Evolutionary conservation across 2,797 vertebrate species (phyloP).

Genomic region (Poeciliopsis paucimaculata): DNA sequence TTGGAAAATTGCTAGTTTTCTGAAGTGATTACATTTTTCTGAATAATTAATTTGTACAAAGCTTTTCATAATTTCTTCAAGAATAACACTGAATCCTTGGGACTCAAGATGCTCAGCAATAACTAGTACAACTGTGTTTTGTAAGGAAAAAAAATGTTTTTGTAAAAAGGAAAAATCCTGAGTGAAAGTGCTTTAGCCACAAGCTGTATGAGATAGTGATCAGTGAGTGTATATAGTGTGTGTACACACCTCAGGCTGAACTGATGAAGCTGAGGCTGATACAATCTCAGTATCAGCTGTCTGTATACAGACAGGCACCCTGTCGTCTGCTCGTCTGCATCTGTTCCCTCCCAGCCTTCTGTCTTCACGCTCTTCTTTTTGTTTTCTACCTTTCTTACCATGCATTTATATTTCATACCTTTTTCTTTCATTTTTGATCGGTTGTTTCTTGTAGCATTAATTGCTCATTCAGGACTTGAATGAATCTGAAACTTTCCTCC

Average conservation of each 20-base stretch:
- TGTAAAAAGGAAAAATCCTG: not conserved
- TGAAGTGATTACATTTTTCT: not conserved
- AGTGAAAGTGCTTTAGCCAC: slow-evolving; percentile 35
- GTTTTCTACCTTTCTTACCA: not conserved
- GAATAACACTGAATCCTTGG: not conserved
- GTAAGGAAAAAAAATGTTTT: not conserved
- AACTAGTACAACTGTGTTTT: not conserved
- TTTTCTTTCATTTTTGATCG: too few relatives aligned
- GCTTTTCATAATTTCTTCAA: not conserved
- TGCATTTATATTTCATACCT: not conserved
- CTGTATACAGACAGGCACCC: slow-evolving; percentile 18
- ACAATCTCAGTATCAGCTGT: slow-evolving; percentile 46
- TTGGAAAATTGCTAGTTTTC: not conserved
- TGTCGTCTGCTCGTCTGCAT: slow-evolving; percentile 27
- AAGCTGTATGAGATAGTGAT: slow-evolving; percentile 47
- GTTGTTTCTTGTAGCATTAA: too few relatives aligned
- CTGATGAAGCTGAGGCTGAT: slow-evolving; percentile 52
- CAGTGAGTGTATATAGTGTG: slow-evolving; percentile 28
- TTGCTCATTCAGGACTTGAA: too few relatives aligned
- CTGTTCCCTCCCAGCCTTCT: not conserved
- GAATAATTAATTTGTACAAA: not conserved
- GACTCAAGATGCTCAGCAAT: not conserved
- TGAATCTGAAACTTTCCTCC: not conserved
- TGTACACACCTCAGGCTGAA: slow-evolving; percentile 31
- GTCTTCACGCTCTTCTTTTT: not conserved